phyloP scores from a whole-genome alignment of 2,797 vertebrate genomes.

The Chelon labrosus region DNA sequence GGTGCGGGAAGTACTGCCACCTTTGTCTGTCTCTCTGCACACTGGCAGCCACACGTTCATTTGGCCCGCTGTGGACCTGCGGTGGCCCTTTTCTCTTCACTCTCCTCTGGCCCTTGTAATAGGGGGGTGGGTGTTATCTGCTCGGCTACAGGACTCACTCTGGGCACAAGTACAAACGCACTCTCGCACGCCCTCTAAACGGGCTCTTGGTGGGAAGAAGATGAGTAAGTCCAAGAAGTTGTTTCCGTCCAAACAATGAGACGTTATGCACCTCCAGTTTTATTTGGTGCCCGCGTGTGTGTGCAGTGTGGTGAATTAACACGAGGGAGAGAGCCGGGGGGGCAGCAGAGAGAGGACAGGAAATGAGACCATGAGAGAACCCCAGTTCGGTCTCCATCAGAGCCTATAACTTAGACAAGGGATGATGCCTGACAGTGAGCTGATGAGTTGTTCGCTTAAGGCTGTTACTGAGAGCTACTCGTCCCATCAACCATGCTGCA shows the following conservation, averaged over 20 bases:
- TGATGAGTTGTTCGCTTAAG: constrained; percentile 26
- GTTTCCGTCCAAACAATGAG: constrained; percentile 65
- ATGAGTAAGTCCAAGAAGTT: constrained; percentile 61
- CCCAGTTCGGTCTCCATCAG: constrained; percentile 39
- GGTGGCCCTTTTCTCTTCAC: constrained; percentile 39
- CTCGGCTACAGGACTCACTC: constrained; percentile 69
- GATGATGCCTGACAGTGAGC: constrained; percentile 36
- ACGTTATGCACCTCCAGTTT: constrained; percentile 35
- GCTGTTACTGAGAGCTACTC: constrained; percentile 34
- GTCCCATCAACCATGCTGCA: constrained; percentile 43
- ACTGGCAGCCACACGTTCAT: constrained; percentile 63
- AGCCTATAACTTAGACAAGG: constrained; percentile 17
- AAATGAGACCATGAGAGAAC: constrained; percentile 40
- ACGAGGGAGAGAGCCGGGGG: constrained; percentile 10
- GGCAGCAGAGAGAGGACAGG: constrained; percentile 37
- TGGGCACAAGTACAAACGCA: constrained; percentile 69
- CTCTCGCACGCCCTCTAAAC: constrained; percentile 52
- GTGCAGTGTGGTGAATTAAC: constrained; percentile 26
- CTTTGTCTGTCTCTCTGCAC: constrained; percentile 67
- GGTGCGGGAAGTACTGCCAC: constrained; percentile 54
- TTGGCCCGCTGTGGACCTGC: constrained; percentile 60
- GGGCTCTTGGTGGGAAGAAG: constrained; percentile 61
- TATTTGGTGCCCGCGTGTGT: constrained; percentile 13
- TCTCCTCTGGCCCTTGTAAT: constrained; percentile 60
- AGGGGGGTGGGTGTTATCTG: constrained; percentile 75